Evolutionary conservation across 2,113 vertebrate species (phyloP), one percentile per base, ranked within the genome.

Genomic region (Pachypanchax playfairii): DNA sequence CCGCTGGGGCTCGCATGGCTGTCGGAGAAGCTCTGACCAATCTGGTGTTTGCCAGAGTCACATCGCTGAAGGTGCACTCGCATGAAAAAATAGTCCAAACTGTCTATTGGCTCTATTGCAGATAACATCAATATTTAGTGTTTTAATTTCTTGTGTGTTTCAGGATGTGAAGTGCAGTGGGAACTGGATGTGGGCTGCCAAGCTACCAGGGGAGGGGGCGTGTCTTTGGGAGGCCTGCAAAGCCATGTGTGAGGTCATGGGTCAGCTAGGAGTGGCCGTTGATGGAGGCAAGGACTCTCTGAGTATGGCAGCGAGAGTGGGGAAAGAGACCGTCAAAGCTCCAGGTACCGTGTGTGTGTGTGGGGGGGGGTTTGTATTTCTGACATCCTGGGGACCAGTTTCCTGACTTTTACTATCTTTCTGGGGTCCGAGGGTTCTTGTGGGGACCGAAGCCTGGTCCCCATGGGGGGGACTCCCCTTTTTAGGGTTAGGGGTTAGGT

Each of bases 181-280:
- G 5, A 97, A 97, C 88, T 97, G 95, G 95, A 97, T 96, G 95
- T 97, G 95, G 95, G 92, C 95, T 0, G 95, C 95, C 18, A 96
- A 96, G 84, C 91, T 96, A 17, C 93, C 92, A 0, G 95, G 95
- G 3, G 95, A 96, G 47, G 95, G 95, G 0, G 92, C 92, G 0
- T 83, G 83, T 29, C 83, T 97, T 65, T 94, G 92, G 18, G 93
- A 95, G 0, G 94, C 95, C 25, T 97, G 95, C 64, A 83, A 82
- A 36, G 95, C 95, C 35, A 94, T 97, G 94, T 96, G 94, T 76
- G 73, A 90, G 5, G 91, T 94, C 70, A 94, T 98, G 93, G 87
- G 85, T 0, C 86, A 89, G 29, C 84, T 97, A 50, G 96, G 96
- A 0, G 89, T 98, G 39, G 96, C 96, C 0, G 85, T 96, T 3